These are phyloP conservation scores for Graphium colonna DNA, from an alignment of 2,888 invertebrate genomes.

Conservation along the genomic window DNA sequence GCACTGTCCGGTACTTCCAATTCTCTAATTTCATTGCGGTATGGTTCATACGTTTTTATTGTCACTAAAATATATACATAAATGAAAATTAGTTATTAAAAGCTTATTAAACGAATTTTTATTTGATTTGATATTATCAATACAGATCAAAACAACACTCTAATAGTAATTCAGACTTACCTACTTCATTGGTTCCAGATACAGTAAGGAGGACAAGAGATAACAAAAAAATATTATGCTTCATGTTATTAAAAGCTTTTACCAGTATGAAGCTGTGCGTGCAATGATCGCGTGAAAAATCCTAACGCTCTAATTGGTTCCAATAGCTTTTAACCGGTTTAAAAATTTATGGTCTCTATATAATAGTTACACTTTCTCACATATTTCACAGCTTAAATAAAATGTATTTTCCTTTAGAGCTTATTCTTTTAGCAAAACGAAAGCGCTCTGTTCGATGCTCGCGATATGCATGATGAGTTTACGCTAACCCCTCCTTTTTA, in stretches of 20 bases:
- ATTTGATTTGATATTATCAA: no score
- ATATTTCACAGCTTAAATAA: constrained; percentile 25
- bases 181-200: constrained; percentile 26
- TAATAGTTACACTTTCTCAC: constrained; percentile 64
- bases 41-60: constrained; percentile 26
- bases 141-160: neutral
- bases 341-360: constrained; percentile 34
- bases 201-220: constrained; percentile 27
- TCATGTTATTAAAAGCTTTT: constrained; percentile 34
- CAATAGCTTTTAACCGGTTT: constrained; percentile 61
- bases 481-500: constrained; percentile 20
- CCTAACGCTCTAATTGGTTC: constrained; percentile 57
- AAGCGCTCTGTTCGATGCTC: constrained; percentile 7
- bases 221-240: constrained; percentile 29
- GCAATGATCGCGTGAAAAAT: constrained; percentile 53
- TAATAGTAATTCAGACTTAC: constrained; percentile 25
- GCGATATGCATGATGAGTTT: constrained; percentile 11
- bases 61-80: constrained; percentile 26
- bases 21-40: constrained; percentile 28
- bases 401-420: neutral
- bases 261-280: constrained; percentile 45
- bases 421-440: neutral
- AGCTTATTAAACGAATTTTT: no score
- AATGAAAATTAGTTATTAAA: constrained; percentile 1
- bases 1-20: constrained; percentile 56